Evolutionary conservation across 1,140 invertebrate genomes (phyloP), one percentile per base, ranked within the genome.

Genomic region (Nephila pilipes): DNA sequence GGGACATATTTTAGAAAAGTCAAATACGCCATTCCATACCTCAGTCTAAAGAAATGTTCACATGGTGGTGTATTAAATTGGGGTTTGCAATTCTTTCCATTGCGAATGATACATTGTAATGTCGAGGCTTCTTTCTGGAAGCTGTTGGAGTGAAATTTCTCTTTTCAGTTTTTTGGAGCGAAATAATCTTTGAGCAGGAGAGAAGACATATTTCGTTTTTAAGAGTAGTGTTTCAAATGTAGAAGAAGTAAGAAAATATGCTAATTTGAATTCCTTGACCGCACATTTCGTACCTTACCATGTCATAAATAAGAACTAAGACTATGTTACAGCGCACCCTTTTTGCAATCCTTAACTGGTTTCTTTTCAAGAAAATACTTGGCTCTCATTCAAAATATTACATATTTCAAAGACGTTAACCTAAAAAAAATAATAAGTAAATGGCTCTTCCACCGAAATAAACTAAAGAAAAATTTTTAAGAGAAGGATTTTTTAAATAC

Each of bases 1-100:
- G 89, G 32, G 57, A 91, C 38, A 91, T 85, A 91, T 91, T 91
- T 91, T 91, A 63, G 89, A 83, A 54, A 83, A 83, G 65, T 83
- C 88, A 80, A 80, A 79, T 80, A 65, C 32, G 58, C 65, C 88
- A 36, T 54, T 60, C 57, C 46, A 60, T 83, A 83, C 38, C 65
- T 83, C 38, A 22, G 55, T 32, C 80, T 32, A 85, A 85, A 85
- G 46, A 85, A 57, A 36, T 85, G 54, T 25, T 32, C 54, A 25
- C 83, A 87, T 87, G 36, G 85, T 58, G 85, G 85, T 87, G 85
- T 32, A 87, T 60, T 87, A 87, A 87, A 87, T 83, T 83, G 81
- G 54, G 81, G 46, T 54, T 75, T 75, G 69, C 69, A 75, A 75
- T 55, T 83, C 81, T 83, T 29, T 18, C 81, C 81, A 57, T 32